Evolutionary conservation across 2,797 vertebrate species (phyloP).

Genomic region (Nyctalus aviator): DNA sequence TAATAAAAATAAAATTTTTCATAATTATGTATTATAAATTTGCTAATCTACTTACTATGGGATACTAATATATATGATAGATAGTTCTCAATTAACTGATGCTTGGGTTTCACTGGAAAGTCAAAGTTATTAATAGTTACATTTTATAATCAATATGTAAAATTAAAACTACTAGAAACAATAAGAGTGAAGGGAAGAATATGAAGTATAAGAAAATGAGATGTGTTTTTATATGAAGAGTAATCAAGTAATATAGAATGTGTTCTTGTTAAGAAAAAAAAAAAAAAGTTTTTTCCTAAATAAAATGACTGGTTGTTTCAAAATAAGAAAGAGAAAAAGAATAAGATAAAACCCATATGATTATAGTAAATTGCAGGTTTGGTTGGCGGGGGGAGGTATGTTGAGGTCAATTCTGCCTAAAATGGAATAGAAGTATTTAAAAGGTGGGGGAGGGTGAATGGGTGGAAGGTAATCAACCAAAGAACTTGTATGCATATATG

Average conservation of each 20-base stretch:
- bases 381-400: not conserved
- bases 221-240: not conserved
- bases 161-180: not conserved
- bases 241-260: not conserved
- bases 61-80: not conserved
- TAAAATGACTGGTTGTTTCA: not conserved
- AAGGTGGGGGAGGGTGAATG: no score
- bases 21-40: not conserved
- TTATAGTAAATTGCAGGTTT: not conserved
- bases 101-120: not conserved
- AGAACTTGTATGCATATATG: no score
- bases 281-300: not conserved
- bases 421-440: not conserved
- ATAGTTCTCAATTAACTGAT: not conserved
- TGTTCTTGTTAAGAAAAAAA: not conserved
- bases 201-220: not conserved
- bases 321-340: not conserved
- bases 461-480: no score
- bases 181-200: not conserved
- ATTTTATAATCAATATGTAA: not conserved
- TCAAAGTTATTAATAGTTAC: not conserved
- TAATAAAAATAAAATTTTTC: not conserved
- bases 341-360: not conserved
- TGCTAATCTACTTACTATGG: not conserved
- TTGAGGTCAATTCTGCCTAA: not conserved